Percentiles rank a stretch among this genome's conserved stretches.
These are phyloP conservation scores for Harlomillsia oculata DNA, from an alignment of 1,140 invertebrate species.

Conservation along the genomic window DNA sequence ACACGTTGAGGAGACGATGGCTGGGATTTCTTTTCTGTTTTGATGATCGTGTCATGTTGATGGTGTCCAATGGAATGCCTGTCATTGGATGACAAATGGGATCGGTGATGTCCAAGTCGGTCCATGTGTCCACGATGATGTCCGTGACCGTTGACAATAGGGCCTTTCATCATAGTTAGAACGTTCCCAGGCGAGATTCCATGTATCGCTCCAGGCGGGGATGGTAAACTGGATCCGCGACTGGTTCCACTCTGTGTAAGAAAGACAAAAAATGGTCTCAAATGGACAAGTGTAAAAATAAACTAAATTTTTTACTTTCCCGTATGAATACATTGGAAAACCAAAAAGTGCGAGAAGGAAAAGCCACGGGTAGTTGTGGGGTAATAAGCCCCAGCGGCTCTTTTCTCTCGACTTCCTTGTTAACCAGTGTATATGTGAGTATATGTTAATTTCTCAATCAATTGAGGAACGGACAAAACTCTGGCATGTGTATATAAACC, in stretches of 20 bases:
- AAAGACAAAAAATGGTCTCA: conserved; percentile 1
- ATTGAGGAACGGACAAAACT: conserved; percentile 16
- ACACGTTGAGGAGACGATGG: conserved; percentile 20
- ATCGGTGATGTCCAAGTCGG: conserved; percentile 1
- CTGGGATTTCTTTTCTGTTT: conserved; percentile 24
- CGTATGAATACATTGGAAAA: too few relatives aligned
- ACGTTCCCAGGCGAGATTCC: conserved; percentile 15
- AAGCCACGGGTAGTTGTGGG: background rate
- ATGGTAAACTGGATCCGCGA: conserved; percentile 8
- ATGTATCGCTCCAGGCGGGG: conserved; percentile 13
- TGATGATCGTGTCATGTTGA: conserved; percentile 9
- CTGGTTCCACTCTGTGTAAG: conserved; percentile 16
- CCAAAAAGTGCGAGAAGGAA: background rate
- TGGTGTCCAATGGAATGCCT: conserved; percentile 14
- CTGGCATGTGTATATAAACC: too few relatives aligned
- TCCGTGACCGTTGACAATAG: conserved; percentile 21
- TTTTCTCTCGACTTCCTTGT: conserved; percentile 1
- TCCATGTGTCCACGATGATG: conserved; percentile 5
- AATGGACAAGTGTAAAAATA: background rate
- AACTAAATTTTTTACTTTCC: too few relatives aligned
- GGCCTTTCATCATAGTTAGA: conserved; percentile 6
- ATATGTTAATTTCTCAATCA: conserved; percentile 31
- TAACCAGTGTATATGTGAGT: background rate
- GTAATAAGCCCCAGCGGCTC: background rate
- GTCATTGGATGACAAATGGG: background rate